A percentile compares a stretch with the other conserved stretches of the same genome.
Conservation (phyloP, 2,888 invertebrate genomes). For the Timema cristinae region DNA sequence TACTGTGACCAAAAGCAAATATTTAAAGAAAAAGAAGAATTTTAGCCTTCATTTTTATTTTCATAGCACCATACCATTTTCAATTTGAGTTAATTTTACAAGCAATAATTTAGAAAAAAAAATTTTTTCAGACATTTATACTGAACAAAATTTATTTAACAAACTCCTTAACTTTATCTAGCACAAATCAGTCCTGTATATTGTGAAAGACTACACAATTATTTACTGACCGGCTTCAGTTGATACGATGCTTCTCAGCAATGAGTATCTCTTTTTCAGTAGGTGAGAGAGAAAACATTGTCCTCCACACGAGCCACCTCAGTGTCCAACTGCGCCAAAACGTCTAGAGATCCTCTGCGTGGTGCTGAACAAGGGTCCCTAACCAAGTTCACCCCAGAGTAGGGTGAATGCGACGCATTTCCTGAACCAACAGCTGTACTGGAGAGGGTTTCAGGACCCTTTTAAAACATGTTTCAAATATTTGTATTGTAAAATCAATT, state of each 20-base stretch:
- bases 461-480: constrained; percentile 14
- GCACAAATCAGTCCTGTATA: constrained; percentile 17
- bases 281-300: constrained; percentile 61
- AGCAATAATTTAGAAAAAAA: background rate
- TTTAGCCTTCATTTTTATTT: too few relatives aligned
- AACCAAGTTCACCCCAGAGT: constrained; percentile 94
- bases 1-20: too few relatives aligned
- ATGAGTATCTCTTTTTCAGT: constrained; percentile 73
- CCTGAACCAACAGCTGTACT: constrained; percentile 84
- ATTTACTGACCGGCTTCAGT: constrained; percentile 64
- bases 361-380: constrained; percentile 85
- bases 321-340: constrained; percentile 73
- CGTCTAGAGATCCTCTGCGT: constrained; percentile 75
- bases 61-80: too few relatives aligned
- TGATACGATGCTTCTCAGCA: constrained; percentile 81
- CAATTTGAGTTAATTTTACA: too few relatives aligned
- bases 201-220: background rate
- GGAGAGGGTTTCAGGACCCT: constrained; percentile 76
- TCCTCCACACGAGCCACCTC: constrained; percentile 75
- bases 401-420: constrained; percentile 88
- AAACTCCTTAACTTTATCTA: background rate
- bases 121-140: constrained; percentile 13
- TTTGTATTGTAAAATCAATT: too few relatives aligned
- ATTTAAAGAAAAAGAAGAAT: too few relatives aligned
- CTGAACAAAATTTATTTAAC: too few relatives aligned